Evolutionary conservation across 35 echinoderm and acorn worm genomes (phyloP).

Genomic region (Strongylocentrotus purpuratus): DNA sequence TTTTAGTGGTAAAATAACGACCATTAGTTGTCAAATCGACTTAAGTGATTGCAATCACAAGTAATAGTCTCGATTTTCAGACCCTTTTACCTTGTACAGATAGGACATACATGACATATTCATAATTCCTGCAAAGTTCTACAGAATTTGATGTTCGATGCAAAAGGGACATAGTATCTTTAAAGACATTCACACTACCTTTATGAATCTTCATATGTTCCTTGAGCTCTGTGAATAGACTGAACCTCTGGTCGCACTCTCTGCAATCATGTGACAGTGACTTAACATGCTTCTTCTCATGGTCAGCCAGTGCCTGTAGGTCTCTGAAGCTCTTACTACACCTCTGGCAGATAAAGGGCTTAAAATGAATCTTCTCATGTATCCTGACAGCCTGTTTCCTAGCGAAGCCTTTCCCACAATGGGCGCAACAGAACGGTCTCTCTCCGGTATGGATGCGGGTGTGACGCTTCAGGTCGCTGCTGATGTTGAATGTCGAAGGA

Average conservation of each 20-base stretch:
- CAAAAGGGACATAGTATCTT: no score
- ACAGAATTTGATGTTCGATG: no score
- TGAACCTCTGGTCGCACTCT: background rate
- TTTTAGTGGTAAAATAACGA: no score
- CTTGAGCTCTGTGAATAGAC: background rate
- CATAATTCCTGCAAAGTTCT: no score
- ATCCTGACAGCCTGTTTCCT: constrained; percentile 35
- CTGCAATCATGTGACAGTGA: background rate
- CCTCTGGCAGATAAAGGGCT: constrained; percentile 32
- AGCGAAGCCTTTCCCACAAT: constrained; percentile 31
- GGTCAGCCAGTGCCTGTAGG: background rate
- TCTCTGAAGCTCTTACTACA: constrained; percentile 40
- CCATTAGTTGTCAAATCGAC: no score
- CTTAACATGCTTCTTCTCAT: constrained; percentile 23
- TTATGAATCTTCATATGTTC: background rate
- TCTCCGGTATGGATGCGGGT: constrained; percentile 25
- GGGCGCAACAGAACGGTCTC: background rate
- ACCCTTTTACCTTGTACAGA: no score
- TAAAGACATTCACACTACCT: background rate
- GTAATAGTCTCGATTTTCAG: no score
- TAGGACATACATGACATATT: no score
- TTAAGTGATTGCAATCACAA: no score
- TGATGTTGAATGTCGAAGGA: constrained; percentile 39
- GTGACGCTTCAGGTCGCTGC: constrained; percentile 42
- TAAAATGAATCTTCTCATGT: background rate